A percentile compares a stretch with the other conserved stretches of the same genome.
Conservation (phyloP, 2,797 vertebrate species). For the Anableps anableps region DNA sequence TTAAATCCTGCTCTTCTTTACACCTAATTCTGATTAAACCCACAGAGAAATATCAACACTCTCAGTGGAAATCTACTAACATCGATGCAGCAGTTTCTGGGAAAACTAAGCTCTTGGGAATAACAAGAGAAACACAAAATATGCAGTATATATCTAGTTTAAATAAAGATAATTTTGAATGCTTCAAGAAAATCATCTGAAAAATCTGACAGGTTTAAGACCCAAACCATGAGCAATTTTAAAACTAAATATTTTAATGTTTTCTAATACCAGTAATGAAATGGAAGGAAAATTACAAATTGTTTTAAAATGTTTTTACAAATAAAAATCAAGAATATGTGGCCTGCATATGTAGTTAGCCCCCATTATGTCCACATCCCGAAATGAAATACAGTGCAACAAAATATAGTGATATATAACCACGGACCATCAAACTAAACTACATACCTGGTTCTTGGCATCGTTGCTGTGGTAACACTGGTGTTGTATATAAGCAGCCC, state of each 20-base stretch:
- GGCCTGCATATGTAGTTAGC: background rate
- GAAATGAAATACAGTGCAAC: background rate
- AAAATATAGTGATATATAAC: background rate
- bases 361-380: background rate
- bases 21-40: background rate
- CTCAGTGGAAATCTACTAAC: background rate
- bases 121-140: background rate
- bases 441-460: slow-evolving; percentile 81
- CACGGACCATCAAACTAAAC: background rate
- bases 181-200: background rate
- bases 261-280: background rate
- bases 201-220: background rate
- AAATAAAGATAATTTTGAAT: background rate
- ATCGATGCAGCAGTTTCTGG: background rate
- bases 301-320: background rate
- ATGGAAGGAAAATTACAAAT: background rate
- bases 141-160: background rate
- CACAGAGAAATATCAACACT: background rate
- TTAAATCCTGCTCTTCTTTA: background rate
- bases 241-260: background rate
- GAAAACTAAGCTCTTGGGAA: background rate
- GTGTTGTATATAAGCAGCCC: slow-evolving; percentile 94
- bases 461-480: slow-evolving; percentile 92
- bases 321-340: background rate
- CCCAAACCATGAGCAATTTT: background rate